Conservation (phyloP, 1,140 invertebrate genomes). For the Sinella curviseta region DNA sequence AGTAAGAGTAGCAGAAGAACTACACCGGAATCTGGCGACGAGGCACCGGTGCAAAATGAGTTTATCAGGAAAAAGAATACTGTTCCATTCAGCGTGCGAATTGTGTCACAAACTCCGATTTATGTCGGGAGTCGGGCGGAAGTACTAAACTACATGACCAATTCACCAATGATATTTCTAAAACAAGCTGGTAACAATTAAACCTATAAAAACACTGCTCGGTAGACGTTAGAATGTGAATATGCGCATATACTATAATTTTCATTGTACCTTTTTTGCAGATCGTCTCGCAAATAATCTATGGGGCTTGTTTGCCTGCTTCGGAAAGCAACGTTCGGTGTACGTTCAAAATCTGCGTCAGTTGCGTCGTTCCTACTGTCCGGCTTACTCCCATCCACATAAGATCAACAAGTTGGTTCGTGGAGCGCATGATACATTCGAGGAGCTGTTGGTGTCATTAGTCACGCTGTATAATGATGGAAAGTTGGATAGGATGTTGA, state of each 20-base stretch:
- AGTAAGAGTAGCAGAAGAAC: too few relatives aligned
- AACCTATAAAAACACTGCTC: neutral
- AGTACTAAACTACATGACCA: conserved; percentile 29
- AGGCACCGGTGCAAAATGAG: neutral
- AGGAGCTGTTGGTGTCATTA: neutral
- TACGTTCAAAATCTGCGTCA: neutral
- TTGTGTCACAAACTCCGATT: conserved; percentile 28
- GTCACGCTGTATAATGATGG: neutral
- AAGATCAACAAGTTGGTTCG: neutral
- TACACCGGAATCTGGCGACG: too few relatives aligned
- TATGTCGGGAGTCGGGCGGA: conserved; percentile 8
- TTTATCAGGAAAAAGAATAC: neutral
- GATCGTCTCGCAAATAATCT: neutral
- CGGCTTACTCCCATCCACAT: neutral
- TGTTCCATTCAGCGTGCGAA: neutral
- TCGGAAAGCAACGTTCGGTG: neutral
- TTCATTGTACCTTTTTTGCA: neutral
- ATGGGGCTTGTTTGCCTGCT: neutral
- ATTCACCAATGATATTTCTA: conserved; percentile 15
- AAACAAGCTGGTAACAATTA: conserved; percentile 21
- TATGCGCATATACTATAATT: too few relatives aligned
- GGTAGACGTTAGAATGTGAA: too few relatives aligned
- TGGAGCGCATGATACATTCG: neutral
- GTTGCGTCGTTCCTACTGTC: neutral
- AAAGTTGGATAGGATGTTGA: neutral